phyloP scores from a whole-genome alignment of 2,797 vertebrate species.

The Poecilia picta region DNA sequence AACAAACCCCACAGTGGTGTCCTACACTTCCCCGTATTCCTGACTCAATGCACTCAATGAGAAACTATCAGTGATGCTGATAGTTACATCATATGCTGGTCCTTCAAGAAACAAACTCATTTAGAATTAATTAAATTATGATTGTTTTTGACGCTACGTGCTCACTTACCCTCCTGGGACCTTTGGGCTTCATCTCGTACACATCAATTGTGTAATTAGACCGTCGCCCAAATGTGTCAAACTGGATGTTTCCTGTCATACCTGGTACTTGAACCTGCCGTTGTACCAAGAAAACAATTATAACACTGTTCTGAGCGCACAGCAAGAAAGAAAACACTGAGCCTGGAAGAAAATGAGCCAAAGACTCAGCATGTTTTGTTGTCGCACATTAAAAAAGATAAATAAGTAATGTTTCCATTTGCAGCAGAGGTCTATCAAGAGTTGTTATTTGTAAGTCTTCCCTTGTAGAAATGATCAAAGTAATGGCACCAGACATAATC shows the following conservation, averaged over 20 bases:
- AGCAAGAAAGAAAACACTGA: conserved; percentile 5
- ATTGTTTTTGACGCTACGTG: conserved; percentile 12
- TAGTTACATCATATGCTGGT: conserved; percentile 15
- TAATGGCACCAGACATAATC: neutral
- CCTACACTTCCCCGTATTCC: conserved; percentile 1
- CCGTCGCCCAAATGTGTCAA: conserved; percentile 95
- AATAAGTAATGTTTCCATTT: neutral
- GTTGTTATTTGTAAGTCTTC: neutral
- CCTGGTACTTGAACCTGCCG: conserved; percentile 95
- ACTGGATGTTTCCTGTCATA: conserved; percentile 99
- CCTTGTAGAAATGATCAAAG: neutral
- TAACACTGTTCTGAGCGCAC: conserved; percentile 20
- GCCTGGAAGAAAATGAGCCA: no score
- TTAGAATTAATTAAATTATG: conserved; percentile 24
- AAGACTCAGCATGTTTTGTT: neutral
- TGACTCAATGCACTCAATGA: conserved; percentile 2
- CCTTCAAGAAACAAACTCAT: neutral
- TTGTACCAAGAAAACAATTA: conserved; percentile 37
- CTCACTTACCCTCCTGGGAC: conserved; percentile 89
- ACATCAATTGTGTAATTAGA: conserved; percentile 98
- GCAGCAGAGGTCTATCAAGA: neutral
- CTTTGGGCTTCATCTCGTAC: conserved; percentile 92
- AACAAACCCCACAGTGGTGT: conserved; percentile 20
- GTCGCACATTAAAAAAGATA: neutral
- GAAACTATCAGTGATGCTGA: neutral